Evolutionary conservation across 2,888 invertebrate species (phyloP), one percentile per base, ranked within the genome.

Genomic region (Muschampia staudingeri): DNA sequence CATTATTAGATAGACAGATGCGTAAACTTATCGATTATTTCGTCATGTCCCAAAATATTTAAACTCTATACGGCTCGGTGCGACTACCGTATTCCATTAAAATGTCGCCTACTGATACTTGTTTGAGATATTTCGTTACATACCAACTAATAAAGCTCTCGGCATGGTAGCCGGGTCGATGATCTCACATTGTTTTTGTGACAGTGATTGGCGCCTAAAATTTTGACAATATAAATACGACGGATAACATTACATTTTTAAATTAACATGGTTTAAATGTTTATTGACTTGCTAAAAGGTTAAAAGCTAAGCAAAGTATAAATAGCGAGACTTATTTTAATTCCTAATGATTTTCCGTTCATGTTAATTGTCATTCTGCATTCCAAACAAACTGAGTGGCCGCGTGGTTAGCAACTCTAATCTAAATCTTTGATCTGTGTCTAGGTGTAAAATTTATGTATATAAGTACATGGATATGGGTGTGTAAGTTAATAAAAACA

Each of bases 21-120:
- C 12, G n/a, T 16, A 30, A 11, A 25, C n/a, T 37, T 37, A 37
- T 61, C 61, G 61, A 76, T 76, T 76, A 61, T 61, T 52, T 52
- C 34, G 69, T 56, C 30, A 75, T 40, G 76, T 61, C 52, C 70
- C 30, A 69, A 80, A 61, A 70, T 80, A 80, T 75, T 80, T 76
- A 80, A 80, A 56, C 25, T 70, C 40, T 72, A 76, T 70, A 75
- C 61, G 56, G 37, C 37, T 30, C 48, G 67, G 2, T 44, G 69
- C 87, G 91, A 91, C 92, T 93, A 93, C 93, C 89, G 93, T 88
- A 89, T 90, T 88, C 88, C 90, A 87, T 88, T 89, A 89, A 90
- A 89, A 88, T 78, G 78, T 78, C 78, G 69, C 30, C 79, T 70
- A 76, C 79, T 40, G 79, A 76, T 79, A 72, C 76, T 80, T 76